Conservation (phyloP, 2,113 vertebrate genomes). For the Pelecanoides urinatrix region DNA sequence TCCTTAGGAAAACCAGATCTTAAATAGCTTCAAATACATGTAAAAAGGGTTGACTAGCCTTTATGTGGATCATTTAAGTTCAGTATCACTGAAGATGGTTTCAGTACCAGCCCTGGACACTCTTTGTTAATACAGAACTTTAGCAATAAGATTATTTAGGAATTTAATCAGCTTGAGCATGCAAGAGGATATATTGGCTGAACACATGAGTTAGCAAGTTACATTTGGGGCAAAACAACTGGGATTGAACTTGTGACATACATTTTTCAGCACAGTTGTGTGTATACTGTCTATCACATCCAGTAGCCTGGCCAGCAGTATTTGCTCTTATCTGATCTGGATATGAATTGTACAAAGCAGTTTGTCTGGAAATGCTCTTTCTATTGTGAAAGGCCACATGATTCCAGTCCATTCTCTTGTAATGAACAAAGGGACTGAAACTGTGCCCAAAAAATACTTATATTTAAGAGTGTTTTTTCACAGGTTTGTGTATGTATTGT, state of each 20-base stretch:
- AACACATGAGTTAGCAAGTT: not conserved
- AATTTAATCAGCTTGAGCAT: not conserved
- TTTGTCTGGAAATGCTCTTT: conserved; percentile 22
- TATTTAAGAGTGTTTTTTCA: not conserved
- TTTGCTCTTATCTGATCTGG: conserved; percentile 38
- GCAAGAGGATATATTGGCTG: not conserved
- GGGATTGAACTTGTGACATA: not conserved
- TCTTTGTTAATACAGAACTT: not conserved
- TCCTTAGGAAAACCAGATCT: not conserved
- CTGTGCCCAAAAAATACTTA: not conserved
- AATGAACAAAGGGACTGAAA: not conserved
- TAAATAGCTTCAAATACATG: not conserved
- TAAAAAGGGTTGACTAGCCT: not conserved
- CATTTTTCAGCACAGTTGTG: not conserved
- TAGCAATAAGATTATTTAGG: not conserved
- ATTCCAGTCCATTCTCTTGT: conserved; percentile 15
- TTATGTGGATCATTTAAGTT: not conserved
- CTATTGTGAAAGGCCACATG: conserved; percentile 2
- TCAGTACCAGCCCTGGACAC: not conserved
- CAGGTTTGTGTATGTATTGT: not conserved
- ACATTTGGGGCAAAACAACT: not conserved
- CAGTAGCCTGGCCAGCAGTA: not conserved
- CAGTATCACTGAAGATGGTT: not conserved
- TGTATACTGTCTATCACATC: not conserved
- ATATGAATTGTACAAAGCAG: not conserved